Percentiles rank a stretch among this genome's conserved stretches.
These are phyloP conservation scores for Halcyon smyrnensis DNA, from an alignment of 2,797 vertebrate species.

Conservation along the genomic window DNA sequence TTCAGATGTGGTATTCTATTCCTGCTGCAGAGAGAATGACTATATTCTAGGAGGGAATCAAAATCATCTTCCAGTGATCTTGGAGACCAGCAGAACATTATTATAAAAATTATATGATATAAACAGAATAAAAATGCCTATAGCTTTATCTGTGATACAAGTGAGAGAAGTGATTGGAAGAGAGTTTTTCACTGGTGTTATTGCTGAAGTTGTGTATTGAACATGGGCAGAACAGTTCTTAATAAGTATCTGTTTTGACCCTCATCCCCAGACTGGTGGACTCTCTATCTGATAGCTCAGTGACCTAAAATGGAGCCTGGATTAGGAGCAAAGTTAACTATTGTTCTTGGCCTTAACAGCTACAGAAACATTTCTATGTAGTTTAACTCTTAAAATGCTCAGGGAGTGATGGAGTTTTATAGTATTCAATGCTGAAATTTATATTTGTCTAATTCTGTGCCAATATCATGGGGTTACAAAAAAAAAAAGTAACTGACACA, in stretches of 20 bases:
- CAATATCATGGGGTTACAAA: neutral
- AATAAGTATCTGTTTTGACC: neutral
- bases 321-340: neutral
- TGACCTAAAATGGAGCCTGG: neutral
- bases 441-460: neutral
- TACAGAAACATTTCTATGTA: neutral
- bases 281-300: neutral
- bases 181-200: neutral
- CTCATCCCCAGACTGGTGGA: rapidly evolving
- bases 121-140: neutral
- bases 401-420: neutral
- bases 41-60: neutral
- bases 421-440: rapidly evolving
- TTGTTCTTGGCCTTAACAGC: neutral
- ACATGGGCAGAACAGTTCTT: neutral
- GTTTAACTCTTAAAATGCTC: neutral
- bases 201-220: neutral
- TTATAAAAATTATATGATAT: neutral
- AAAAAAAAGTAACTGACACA: neutral
- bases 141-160: neutral
- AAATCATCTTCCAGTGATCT: neutral
- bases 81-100: neutral
- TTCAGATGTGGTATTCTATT: neutral
- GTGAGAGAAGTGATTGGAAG: neutral
- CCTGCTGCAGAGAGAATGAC: neutral